These are phyloP conservation scores for Ips typographus DNA, from an alignment of 1,140 invertebrate species.

Conservation along the genomic window DNA sequence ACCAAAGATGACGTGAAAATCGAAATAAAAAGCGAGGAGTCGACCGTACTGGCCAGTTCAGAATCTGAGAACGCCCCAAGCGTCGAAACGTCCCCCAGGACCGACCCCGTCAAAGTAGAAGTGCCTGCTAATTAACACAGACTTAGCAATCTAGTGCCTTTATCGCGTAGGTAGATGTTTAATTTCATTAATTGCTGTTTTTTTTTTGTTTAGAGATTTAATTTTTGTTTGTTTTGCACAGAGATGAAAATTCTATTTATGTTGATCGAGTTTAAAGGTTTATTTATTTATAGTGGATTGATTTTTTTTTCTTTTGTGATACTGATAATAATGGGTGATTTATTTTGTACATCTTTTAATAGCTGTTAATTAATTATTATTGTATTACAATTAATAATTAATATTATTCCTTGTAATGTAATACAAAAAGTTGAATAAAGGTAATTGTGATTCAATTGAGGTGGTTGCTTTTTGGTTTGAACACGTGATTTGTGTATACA, in stretches of 20 bases:
- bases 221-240: constrained; percentile 4
- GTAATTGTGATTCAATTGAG: too few relatives aligned
- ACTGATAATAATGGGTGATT: constrained; percentile 34
- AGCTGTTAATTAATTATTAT: constrained; percentile 30
- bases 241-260: constrained; percentile 14
- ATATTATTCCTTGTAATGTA: too few relatives aligned
- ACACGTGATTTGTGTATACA: too few relatives aligned
- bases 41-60: constrained; percentile 23
- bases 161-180: constrained; percentile 21
- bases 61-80: constrained; percentile 29
- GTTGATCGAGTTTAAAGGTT: constrained; percentile 20
- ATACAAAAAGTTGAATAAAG: too few relatives aligned
- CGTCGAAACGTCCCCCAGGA: constrained; percentile 29
- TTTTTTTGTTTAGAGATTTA: constrained; percentile 8
- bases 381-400: neutral
- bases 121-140: constrained; percentile 31
- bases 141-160: constrained; percentile 33
- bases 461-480: too few relatives aligned
- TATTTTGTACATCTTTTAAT: constrained; percentile 28
- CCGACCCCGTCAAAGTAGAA: constrained; percentile 23
- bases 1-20: constrained; percentile 22
- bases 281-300: constrained; percentile 28
- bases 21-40: constrained; percentile 3
- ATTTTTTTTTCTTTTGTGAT: constrained; percentile 21
- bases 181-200: constrained; percentile 19